These are phyloP conservation scores for Chloroceryle inda DNA, from an alignment of 2,797 vertebrate genomes.

Conservation along the genomic window DNA sequence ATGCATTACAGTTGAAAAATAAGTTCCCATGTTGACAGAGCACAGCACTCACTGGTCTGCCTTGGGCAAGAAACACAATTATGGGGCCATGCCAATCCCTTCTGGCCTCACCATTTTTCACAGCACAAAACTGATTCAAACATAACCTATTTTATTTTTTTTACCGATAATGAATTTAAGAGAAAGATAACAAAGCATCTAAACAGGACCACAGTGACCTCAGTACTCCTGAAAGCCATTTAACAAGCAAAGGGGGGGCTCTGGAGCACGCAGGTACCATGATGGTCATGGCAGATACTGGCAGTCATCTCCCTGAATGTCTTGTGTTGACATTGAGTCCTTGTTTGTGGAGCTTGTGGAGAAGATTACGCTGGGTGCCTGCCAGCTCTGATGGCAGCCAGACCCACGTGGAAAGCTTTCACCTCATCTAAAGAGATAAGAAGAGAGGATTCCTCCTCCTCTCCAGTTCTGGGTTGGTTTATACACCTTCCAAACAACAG, in stretches of 20 bases:
- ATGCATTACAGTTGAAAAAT: neutral
- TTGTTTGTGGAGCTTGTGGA: neutral
- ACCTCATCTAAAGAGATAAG: neutral
- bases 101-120: neutral
- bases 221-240: neutral
- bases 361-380: neutral
- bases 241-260: neutral
- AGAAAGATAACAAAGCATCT: neutral
- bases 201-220: neutral
- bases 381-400: neutral
- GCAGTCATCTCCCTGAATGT: neutral
- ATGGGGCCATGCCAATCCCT: neutral
- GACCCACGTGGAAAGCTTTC: accelerated
- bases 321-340: accelerated
- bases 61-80: neutral
- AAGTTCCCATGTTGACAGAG: neutral
- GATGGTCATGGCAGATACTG: accelerated
- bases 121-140: neutral
- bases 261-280: neutral
- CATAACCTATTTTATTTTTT: neutral
- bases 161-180: neutral
- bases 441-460: neutral
- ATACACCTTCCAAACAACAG: neutral
- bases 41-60: accelerated
- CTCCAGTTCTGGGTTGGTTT: neutral